phyloP scores from a whole-genome alignment of 2,113 vertebrate species.

The Caracal caracal region DNA sequence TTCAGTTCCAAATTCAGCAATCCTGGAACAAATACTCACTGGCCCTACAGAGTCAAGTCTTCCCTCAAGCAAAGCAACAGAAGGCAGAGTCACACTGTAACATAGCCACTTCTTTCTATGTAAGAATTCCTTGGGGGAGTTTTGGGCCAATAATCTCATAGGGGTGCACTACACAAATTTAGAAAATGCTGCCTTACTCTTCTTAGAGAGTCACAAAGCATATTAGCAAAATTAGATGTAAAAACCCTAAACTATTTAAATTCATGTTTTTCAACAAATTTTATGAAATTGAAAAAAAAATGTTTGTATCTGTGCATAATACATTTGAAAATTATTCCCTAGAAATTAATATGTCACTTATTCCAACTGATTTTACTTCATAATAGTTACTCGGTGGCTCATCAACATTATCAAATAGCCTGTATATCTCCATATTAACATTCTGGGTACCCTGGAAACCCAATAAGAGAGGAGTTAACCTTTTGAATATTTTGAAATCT shows the following conservation, averaged over 20 bases:
- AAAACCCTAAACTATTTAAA: neutral
- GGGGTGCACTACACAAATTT: neutral
- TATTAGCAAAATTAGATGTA: neutral
- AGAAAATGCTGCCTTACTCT: neutral
- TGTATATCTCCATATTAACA: neutral
- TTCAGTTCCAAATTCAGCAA: neutral
- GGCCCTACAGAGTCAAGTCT: neutral
- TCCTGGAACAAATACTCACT: neutral
- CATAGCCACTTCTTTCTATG: neutral
- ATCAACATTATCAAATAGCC: neutral
- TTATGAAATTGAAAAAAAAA: neutral
- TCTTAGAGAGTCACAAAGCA: neutral
- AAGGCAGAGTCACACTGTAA: neutral
- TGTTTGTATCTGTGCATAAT: neutral
- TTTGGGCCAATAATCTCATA: neutral
- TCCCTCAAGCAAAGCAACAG: neutral
- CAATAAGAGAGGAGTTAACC: neutral
- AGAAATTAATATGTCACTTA: neutral
- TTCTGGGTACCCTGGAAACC: neutral
- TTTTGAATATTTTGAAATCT: neutral
- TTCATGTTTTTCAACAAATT: neutral
- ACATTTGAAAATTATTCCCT: neutral
- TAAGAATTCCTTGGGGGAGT: neutral
- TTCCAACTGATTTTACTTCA: neutral
- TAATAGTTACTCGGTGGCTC: neutral